phyloP scores from a whole-genome alignment of 2,113 vertebrate genomes.

The Caranx ignobilis region DNA sequence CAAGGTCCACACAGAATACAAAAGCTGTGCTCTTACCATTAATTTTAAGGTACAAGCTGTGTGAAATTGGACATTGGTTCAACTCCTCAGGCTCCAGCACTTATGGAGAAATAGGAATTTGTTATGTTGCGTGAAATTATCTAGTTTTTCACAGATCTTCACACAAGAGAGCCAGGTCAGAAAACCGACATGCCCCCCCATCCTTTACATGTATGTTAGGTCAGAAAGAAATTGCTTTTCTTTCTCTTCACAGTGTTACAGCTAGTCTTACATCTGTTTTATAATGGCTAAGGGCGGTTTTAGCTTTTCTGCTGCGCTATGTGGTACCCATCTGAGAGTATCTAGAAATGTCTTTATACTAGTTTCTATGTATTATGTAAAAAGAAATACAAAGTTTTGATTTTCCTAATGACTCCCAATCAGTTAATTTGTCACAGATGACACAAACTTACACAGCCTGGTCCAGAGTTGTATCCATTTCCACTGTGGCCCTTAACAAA shows the following conservation, averaged over 20 bases:
- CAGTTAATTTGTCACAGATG: too few species aligned
- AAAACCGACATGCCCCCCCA: background rate
- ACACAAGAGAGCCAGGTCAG: background rate
- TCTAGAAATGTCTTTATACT: background rate
- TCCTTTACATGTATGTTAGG: background rate
- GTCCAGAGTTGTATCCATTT: too few species aligned
- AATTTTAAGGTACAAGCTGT: constrained; percentile 53
- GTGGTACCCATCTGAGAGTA: background rate
- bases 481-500: too few species aligned
- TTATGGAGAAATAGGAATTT: constrained; percentile 35
- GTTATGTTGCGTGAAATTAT: constrained; percentile 25
- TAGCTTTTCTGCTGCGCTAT: too few species aligned
- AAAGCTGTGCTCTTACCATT: constrained; percentile 57
- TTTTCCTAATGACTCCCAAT: too few species aligned
- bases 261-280: background rate
- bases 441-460: too few species aligned
- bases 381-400: background rate
- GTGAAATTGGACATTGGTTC: constrained; percentile 31
- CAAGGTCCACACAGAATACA: constrained; percentile 51
- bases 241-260: background rate
- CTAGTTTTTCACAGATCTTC: constrained; percentile 28
- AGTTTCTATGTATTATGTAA: background rate
- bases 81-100: constrained; percentile 13
- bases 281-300: background rate
- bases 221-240: background rate